Conservation (phyloP, 2,797 vertebrate species). For the Trematomus bernacchii region DNA sequence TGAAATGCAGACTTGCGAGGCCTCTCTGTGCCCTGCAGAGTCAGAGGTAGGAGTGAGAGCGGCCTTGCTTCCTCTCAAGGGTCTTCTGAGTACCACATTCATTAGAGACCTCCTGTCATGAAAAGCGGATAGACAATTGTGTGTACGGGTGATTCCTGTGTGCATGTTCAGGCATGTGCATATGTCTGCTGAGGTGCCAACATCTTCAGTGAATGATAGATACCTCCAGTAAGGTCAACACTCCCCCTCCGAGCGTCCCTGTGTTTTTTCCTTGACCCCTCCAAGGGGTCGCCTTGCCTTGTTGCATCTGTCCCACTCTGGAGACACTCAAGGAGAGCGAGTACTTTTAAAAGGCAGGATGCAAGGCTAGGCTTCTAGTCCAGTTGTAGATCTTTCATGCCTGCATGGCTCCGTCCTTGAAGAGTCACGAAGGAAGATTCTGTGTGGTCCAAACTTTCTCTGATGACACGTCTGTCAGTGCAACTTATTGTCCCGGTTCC, state of each 20-base stretch:
- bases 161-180: conserved; percentile 34
- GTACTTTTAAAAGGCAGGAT: conserved; percentile 71
- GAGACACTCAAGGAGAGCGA: conserved; percentile 80
- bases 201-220: conserved; percentile 77
- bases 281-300: conserved; percentile 70
- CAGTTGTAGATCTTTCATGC: conserved; percentile 75
- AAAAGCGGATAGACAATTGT: conserved; percentile 44
- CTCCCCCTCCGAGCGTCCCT: conserved; percentile 55
- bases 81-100: conserved; percentile 66
- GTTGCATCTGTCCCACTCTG: conserved; percentile 77
- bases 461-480: conserved; percentile 65
- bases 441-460: conserved; percentile 76
- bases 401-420: conserved; percentile 76
- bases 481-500: conserved; percentile 45
- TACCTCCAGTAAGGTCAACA: conserved; percentile 67
- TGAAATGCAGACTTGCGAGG: conserved; percentile 67
- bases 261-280: conserved; percentile 81
- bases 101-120: conserved; percentile 71
- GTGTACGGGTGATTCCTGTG: conserved; percentile 32
- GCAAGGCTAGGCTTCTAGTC: conserved; percentile 73
- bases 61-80: conserved; percentile 75
- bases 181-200: conserved; percentile 59
- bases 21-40: conserved; percentile 57
- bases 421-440: conserved; percentile 67
- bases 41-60: conserved; percentile 51